phyloP scores from a whole-genome alignment of 1,140 invertebrate genomes.

The Drosophila grimshawi region DNA sequence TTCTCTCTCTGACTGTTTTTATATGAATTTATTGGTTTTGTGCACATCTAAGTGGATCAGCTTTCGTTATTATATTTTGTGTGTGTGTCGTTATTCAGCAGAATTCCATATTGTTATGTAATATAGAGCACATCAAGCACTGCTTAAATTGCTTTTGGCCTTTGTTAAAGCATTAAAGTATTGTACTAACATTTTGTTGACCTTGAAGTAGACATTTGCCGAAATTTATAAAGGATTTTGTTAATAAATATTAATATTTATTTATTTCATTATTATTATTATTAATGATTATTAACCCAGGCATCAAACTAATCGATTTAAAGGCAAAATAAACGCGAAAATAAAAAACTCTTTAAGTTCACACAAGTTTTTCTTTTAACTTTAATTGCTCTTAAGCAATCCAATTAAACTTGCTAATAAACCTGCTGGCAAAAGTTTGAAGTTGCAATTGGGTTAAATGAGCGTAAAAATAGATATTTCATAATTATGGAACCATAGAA shows the following conservation, averaged over 20 bases:
- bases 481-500: slow-evolving; percentile 3
- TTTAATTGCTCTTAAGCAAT: slow-evolving; percentile 24
- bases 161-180: background rate
- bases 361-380: slow-evolving; percentile 10
- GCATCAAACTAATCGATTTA: too few relatives aligned
- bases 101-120: slow-evolving; percentile 11
- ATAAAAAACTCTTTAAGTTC: background rate
- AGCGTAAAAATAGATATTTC: slow-evolving; percentile 32
- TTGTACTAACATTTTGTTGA: background rate
- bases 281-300: too few relatives aligned
- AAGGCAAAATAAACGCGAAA: background rate
- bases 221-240: too few relatives aligned
- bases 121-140: slow-evolving; percentile 24
- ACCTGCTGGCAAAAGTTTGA: background rate
- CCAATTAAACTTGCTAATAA: slow-evolving; percentile 21
- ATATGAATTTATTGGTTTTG: slow-evolving; percentile 69
- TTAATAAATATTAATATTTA: too few relatives aligned
- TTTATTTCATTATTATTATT: too few relatives aligned
- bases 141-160: slow-evolving; percentile 41
- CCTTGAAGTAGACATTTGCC: too few relatives aligned
- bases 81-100: background rate
- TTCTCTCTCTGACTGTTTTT: slow-evolving; percentile 35
- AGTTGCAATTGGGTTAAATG: slow-evolving; percentile 13
- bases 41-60: slow-evolving; percentile 68
- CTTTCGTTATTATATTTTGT: slow-evolving; percentile 28